Base-by-base conservation (phyloP, 2,797 vertebrate genomes). In the Chelonia mydas region DNA sequence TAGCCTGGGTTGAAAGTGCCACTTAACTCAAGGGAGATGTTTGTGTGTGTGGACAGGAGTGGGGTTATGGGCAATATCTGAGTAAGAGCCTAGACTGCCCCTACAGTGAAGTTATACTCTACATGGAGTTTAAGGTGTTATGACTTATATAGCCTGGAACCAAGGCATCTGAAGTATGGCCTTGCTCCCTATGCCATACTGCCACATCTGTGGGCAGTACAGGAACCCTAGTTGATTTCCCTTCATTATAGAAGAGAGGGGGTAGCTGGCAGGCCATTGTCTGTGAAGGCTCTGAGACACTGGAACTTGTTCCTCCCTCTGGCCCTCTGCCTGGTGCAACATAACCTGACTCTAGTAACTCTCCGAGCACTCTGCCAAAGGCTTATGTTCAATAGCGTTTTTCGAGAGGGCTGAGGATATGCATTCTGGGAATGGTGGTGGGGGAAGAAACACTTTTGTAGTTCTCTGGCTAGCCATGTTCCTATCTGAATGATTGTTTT, bases 391-490 rank as follows among this genome's bases (percentile, higher is more conserved):
- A 31, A 6, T 1, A 59, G 57, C 31, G 57, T 59, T 59, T 31
- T 59, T 31, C 12, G 3, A 59, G 57, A 31, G 3, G 57, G 27
- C 57, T 59, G 57, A 31, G 27, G 28, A 59, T 59, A 31, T 59
- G 57, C 57, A 59, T 15, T 15, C 57, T 59, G 28, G 28, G 57
- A 59, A 28, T 13, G 12, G 59, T 59, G 28, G 12, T 59, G 28
- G 28, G 57, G 28, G 5, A 59, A 28, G 53, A 31, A 59, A 89
- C 19, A 57, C 50, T 94, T 92, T 81, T 90, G 41, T 65, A 95
- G 93, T 50, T 21, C 4, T 87, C 93, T 86, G 81, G 90, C 57
- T 81, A 47, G 57, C 85, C 4, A n/a, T 84, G 83, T 93, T 94
- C 68, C 81, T 93, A 49, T 55, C 81, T 25, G 41, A 82, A 88